phyloP scores from a whole-genome alignment of 2,797 vertebrate genomes.

The Tolypeutes matacus region DNA sequence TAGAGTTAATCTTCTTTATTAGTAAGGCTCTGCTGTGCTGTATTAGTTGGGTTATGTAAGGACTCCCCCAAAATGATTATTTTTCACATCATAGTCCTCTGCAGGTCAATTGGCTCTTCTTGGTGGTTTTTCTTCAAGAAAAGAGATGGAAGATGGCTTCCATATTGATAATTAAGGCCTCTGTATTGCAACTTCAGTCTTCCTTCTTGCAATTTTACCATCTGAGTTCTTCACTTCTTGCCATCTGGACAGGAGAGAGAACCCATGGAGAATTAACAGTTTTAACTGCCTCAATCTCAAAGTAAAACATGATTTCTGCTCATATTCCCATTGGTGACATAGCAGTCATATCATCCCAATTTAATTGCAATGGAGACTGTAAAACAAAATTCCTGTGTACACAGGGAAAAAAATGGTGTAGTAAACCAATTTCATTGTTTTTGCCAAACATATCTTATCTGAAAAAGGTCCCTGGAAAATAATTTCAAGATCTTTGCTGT shows the following conservation, averaged over 20 bases:
- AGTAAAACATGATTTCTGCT: conserved; percentile 4
- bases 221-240: conserved; percentile 28
- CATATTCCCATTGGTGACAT: conserved; percentile 8
- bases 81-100: not conserved
- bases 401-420: not conserved
- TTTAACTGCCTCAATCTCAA: not conserved
- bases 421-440: conserved; percentile 21
- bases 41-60: not conserved
- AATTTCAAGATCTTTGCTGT: conserved; percentile 14
- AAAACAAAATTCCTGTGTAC: not conserved
- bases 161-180: not conserved
- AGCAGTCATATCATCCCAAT: not conserved
- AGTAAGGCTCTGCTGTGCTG: not conserved
- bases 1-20: not conserved
- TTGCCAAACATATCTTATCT: not conserved
- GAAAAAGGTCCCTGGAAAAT: conserved; percentile 27
- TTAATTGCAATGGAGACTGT: not conserved
- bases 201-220: not conserved
- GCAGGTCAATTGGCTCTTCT: not conserved
- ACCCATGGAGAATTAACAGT: not conserved
- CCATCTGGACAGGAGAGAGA: not conserved
- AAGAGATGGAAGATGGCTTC: not conserved
- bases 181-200: not conserved
- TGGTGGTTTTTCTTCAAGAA: not conserved
- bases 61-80: not conserved